phyloP scores from a whole-genome alignment of 2,113 vertebrate species.

The Nannospalax galili region DNA sequence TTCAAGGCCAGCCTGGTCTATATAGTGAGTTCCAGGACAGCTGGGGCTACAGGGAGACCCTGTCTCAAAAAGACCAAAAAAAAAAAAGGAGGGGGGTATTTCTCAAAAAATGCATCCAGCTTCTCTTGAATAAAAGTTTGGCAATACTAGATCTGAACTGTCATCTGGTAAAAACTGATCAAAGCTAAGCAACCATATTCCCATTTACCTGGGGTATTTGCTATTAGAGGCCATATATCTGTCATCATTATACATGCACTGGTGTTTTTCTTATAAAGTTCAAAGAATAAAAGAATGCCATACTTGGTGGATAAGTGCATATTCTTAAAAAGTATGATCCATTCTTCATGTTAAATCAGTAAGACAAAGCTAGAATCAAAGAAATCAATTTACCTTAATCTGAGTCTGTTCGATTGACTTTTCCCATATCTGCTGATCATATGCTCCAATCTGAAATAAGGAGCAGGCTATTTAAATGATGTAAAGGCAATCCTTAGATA shows the following conservation, averaged over 20 bases:
- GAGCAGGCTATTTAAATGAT: conserved; percentile 61
- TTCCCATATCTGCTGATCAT: conserved; percentile 99
- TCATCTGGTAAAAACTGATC: not conserved
- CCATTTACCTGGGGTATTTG: not conserved
- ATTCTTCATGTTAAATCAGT: conserved; percentile 14
- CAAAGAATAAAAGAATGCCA: conserved; percentile 12
- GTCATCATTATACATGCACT: not conserved
- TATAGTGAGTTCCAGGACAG: too few relatives aligned
- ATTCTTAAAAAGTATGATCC: conserved; percentile 13
- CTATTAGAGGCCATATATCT: not conserved
- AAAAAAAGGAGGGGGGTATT: too few relatives aligned
- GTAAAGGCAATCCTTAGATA: conserved; percentile 16
- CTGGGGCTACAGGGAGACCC: too few relatives aligned
- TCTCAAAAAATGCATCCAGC: not conserved
- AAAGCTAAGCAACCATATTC: not conserved
- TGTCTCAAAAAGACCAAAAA: too few relatives aligned
- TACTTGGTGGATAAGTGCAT: not conserved
- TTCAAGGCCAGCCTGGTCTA: too few relatives aligned
- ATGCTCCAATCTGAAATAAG: conserved; percentile 94
- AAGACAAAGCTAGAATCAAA: conserved; percentile 53
- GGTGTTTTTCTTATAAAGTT: not conserved
- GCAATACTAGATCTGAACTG: not conserved
- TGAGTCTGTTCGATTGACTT: conserved; percentile 96
- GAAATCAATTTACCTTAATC: conserved; percentile 90
- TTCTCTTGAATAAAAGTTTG: conserved; percentile 56